Evolutionary conservation across 1,140 invertebrate species (phyloP).

Genomic region (Anoplolepis gracilipes): DNA sequence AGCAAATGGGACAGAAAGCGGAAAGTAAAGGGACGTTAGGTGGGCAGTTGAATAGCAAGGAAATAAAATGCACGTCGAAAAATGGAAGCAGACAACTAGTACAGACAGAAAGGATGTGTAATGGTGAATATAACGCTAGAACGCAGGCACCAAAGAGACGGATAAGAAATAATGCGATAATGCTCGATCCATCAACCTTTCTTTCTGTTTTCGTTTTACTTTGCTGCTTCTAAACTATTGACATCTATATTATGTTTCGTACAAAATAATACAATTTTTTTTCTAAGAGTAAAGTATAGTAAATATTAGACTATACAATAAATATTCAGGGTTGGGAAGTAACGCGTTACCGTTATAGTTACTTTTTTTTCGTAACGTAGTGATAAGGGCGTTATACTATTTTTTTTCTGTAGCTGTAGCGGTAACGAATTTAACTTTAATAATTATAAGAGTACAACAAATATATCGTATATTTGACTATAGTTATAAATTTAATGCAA

Average conservation of each 20-base stretch:
- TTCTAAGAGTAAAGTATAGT: too few species aligned
- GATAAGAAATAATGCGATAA: constrained; percentile 31
- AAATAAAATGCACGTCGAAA: constrained; percentile 54
- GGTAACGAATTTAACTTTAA: too few species aligned
- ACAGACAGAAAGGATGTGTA: not conserved
- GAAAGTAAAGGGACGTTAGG: constrained; percentile 47
- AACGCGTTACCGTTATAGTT: too few species aligned
- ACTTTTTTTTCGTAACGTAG: too few species aligned
- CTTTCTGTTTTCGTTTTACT: not conserved
- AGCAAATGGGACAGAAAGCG: constrained; percentile 34
- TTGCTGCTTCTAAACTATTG: not conserved
- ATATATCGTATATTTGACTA: too few species aligned
- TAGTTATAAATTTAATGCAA: too few species aligned
- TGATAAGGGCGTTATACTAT: too few species aligned
- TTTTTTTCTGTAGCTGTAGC: too few species aligned
- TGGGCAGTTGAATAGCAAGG: constrained; percentile 43
- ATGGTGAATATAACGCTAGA: constrained; percentile 27
- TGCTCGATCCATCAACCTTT: constrained; percentile 10
- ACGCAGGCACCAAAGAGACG: constrained; percentile 26
- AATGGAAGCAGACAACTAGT: constrained; percentile 45
- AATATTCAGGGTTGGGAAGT: too few species aligned
- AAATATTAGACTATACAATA: not conserved
- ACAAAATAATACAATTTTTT: not conserved
- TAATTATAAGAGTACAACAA: too few species aligned
- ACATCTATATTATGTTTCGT: not conserved